These are phyloP conservation scores for Margarornis squamiger DNA, from an alignment of 2,797 vertebrate genomes.

Conservation along the genomic window DNA sequence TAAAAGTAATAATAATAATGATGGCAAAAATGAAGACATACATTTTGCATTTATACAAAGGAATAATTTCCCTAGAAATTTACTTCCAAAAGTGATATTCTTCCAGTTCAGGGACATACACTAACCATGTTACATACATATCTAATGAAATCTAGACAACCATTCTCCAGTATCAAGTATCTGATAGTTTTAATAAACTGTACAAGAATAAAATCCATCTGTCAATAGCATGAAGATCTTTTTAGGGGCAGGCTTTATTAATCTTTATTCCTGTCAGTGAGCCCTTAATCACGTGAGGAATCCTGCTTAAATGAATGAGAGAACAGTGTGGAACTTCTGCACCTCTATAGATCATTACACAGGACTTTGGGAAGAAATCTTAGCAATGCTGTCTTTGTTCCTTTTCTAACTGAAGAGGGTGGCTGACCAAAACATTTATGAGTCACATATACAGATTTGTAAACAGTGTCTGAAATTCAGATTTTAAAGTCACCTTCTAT, in stretches of 20 bases:
- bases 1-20: background rate
- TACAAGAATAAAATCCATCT: background rate
- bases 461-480: background rate
- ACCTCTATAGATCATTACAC: background rate
- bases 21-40: background rate
- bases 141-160: background rate
- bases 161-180: background rate
- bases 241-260: background rate
- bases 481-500: background rate
- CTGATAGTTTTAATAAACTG: constrained; percentile 17
- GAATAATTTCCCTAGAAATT: background rate
- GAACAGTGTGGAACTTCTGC: background rate
- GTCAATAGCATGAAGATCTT: constrained; percentile 2
- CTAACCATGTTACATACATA: background rate
- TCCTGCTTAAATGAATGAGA: background rate
- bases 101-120: background rate
- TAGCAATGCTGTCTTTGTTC: background rate
- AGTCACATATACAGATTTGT: background rate
- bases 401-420: background rate
- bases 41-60: background rate
- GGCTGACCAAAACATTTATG: background rate
- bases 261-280: background rate
- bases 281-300: background rate
- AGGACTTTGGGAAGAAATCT: background rate
- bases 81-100: background rate